Conservation (phyloP, 2,113 vertebrate species). For the Seriola aureovittata region DNA sequence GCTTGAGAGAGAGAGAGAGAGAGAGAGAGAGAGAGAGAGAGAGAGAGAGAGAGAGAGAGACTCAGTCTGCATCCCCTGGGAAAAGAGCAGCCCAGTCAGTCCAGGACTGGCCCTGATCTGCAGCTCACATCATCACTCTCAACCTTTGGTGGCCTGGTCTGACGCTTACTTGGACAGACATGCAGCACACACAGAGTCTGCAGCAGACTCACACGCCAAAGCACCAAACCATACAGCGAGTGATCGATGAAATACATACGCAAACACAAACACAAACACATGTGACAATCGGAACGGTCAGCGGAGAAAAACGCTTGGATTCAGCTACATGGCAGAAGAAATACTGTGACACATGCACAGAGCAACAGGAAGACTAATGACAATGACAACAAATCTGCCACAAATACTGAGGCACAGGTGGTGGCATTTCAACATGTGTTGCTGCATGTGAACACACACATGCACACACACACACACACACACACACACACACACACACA, state of each 20-base stretch:
- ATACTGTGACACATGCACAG: not conserved
- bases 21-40: not conserved
- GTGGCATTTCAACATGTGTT: conserved; percentile 44
- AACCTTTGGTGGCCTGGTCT: conserved; percentile 37
- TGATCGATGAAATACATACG: not conserved
- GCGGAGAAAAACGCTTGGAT: conserved; percentile 32
- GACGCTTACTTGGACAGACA: conserved; percentile 13
- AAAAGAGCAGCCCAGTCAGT: conserved; percentile 52
- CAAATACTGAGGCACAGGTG: conserved; percentile 45
- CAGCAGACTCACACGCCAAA: not conserved
- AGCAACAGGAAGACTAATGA: conserved; percentile 20
- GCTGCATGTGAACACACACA: conserved; percentile 3
- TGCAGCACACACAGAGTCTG: conserved; percentile 8
- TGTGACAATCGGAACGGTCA: conserved; percentile 13
- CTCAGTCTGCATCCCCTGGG: conserved; percentile 34
- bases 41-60: conserved; percentile 6
- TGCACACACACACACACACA: conserved; percentile 16
- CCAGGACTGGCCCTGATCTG: conserved; percentile 56
- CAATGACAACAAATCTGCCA: conserved; percentile 50
- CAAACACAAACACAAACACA: conserved; percentile 25
- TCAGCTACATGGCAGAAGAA: conserved; percentile 29
- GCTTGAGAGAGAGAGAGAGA: not conserved
- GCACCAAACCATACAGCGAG: not conserved
- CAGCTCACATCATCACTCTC: conserved; percentile 51
- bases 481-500: conserved; percentile 25